A percentile compares a stretch with the other conserved stretches of the same genome.
Conservation (phyloP, 2,888 invertebrate genomes). For the Acrocera orbiculus region DNA sequence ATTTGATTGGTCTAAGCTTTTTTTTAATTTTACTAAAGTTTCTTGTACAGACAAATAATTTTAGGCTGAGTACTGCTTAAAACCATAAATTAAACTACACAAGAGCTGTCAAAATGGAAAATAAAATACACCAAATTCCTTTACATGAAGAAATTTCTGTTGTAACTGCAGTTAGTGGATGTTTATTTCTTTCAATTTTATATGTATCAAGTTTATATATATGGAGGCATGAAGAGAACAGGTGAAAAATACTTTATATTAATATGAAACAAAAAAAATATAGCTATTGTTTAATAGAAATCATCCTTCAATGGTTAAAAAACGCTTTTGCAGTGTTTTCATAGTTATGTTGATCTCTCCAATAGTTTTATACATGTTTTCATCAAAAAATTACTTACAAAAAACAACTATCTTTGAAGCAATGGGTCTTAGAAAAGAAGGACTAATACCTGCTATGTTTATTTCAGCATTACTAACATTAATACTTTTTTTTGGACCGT, state of each 20-base stretch:
- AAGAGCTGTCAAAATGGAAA: too few species aligned
- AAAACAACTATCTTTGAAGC: constrained; percentile 47
- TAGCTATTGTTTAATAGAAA: too few species aligned
- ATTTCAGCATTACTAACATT: constrained; percentile 63
- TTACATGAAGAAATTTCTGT: too few species aligned
- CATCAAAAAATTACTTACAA: constrained; percentile 41
- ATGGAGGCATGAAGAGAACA: constrained; percentile 60
- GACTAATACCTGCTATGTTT: constrained; percentile 52
- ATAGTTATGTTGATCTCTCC: constrained; percentile 68
- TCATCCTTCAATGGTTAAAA: constrained; percentile 74
- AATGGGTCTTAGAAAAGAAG: constrained; percentile 57
- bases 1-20: too few species aligned
- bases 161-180: constrained; percentile 52
- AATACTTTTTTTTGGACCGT: constrained; percentile 67
- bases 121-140: too few species aligned
- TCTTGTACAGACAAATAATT: too few species aligned
- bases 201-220: constrained; percentile 81
- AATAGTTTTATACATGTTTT: constrained; percentile 53
- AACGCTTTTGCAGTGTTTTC: constrained; percentile 70
- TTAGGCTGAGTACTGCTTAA: too few species aligned
- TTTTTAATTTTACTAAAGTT: too few species aligned
- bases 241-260: constrained; percentile 36
- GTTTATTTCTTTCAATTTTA: constrained; percentile 54
- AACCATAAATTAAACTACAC: too few species aligned
- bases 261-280: too few species aligned